These are phyloP conservation scores for Callopanchax toddi DNA, from an alignment of 2,113 vertebrate genomes.

Conservation along the genomic window DNA sequence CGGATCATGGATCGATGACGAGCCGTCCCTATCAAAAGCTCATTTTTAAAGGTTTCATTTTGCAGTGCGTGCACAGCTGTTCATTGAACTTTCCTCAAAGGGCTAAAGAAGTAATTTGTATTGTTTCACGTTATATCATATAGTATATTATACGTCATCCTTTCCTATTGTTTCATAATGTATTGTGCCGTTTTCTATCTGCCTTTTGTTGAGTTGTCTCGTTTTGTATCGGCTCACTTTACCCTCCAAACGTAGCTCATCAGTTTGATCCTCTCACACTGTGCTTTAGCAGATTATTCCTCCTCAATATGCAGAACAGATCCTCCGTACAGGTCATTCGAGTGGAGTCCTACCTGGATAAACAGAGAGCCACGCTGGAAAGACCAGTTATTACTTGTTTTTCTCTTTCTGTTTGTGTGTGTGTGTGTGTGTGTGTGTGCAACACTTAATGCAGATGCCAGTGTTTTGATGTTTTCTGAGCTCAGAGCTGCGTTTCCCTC, in stretches of 20 bases:
- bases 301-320: not conserved
- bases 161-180: not conserved
- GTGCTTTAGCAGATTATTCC: no score
- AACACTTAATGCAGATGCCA: slow-evolving; percentile 35
- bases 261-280: no score
- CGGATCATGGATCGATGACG: no score
- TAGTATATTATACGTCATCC: no score
- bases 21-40: no score
- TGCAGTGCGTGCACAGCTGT: no score
- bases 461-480: slow-evolving; percentile 47
- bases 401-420: slow-evolving; percentile 28
- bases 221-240: no score
- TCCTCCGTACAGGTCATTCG: slow-evolving; percentile 18
- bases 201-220: not conserved
- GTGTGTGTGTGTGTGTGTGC: not conserved
- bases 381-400: slow-evolving; percentile 18
- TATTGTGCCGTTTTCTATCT: not conserved
- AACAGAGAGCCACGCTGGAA: slow-evolving; percentile 24
- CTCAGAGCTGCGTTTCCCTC: slow-evolving; percentile 48
- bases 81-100: no score
- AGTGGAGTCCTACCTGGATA: slow-evolving; percentile 18
- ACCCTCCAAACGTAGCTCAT: no score
- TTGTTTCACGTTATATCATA: not conserved
- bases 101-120: no score
- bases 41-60: no score